A percentile compares a stretch with the other conserved stretches of the same genome.
phyloP scores from a whole-genome alignment of 2,888 invertebrate genomes.

The Netelia inedita region DNA sequence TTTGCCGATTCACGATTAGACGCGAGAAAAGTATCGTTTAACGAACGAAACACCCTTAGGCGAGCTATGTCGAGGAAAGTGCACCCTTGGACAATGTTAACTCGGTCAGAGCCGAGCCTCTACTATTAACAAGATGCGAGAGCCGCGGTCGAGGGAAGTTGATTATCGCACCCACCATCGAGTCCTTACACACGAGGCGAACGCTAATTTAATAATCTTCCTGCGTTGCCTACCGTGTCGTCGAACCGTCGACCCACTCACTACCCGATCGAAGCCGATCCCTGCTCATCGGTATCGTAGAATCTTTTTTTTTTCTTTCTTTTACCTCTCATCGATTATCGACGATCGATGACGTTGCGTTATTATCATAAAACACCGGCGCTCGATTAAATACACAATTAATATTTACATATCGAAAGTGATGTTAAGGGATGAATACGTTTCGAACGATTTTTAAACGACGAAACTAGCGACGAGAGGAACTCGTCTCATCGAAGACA shows the following conservation, averaged over 20 bases:
- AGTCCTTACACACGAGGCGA: conserved; percentile 75
- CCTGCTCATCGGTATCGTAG: neutral
- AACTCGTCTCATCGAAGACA: too few relatives aligned
- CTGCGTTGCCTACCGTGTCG: conserved; percentile 51
- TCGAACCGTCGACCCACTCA: conserved; percentile 61
- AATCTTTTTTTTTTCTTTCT: neutral
- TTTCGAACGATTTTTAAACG: too few relatives aligned
- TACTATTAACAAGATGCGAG: conserved; percentile 67
- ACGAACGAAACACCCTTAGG: neutral
- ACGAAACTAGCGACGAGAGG: too few relatives aligned
- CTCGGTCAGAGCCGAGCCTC: conserved; percentile 65
- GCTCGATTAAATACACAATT: too few relatives aligned
- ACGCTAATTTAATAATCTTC: conserved; percentile 80
- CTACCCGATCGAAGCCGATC: conserved; percentile 34
- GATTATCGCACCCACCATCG: conserved; percentile 72
- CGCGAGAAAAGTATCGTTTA: neutral
- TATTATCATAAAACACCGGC: too few relatives aligned
- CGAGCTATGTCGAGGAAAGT: neutral
- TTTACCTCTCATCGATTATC: too few relatives aligned
- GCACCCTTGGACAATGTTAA: conserved; percentile 24
- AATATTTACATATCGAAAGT: too few relatives aligned
- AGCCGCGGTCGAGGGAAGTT: conserved; percentile 30
- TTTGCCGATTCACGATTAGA: neutral
- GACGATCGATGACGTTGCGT: too few relatives aligned
- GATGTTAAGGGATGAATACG: too few relatives aligned